phyloP scores from a whole-genome alignment of 2,113 vertebrate species.

The Pampusana beccarii region DNA sequence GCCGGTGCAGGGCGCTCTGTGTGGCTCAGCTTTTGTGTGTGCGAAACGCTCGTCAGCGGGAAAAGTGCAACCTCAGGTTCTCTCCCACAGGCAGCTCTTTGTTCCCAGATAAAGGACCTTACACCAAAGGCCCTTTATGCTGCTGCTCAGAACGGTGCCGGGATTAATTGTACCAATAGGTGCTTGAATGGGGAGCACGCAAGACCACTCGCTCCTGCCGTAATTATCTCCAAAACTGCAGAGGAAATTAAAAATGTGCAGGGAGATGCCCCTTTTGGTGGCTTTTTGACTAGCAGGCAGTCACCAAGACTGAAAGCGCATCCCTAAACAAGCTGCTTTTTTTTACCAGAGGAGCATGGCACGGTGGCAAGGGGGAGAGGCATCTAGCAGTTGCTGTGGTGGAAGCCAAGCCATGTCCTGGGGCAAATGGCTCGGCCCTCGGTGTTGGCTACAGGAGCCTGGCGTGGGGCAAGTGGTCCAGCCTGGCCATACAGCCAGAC shows the following conservation, averaged over 20 bases:
- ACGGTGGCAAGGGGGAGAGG: background rate
- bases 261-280: constrained; percentile 23
- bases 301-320: background rate
- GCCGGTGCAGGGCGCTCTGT: background rate
- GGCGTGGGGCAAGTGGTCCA: accelerated
- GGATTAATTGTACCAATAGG: constrained; percentile 77
- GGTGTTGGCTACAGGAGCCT: background rate
- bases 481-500: accelerated
- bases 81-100: constrained; percentile 75
- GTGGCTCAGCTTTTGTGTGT: constrained; percentile 66
- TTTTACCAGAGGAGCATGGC: background rate
- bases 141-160: constrained; percentile 30
- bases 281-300: background rate
- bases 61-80: constrained; percentile 75
- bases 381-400: accelerated
- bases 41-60: constrained; percentile 67
- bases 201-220: constrained; percentile 7
- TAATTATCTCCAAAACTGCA: constrained; percentile 33
- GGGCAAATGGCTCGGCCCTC: background rate
- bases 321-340: background rate
- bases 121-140: constrained; percentile 74
- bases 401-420: background rate
- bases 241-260: constrained; percentile 25
- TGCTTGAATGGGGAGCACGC: constrained; percentile 62
- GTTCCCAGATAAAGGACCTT: constrained; percentile 74